Evolutionary conservation across 2,113 vertebrate species (phyloP).

Genomic region (Indicator indicator): DNA sequence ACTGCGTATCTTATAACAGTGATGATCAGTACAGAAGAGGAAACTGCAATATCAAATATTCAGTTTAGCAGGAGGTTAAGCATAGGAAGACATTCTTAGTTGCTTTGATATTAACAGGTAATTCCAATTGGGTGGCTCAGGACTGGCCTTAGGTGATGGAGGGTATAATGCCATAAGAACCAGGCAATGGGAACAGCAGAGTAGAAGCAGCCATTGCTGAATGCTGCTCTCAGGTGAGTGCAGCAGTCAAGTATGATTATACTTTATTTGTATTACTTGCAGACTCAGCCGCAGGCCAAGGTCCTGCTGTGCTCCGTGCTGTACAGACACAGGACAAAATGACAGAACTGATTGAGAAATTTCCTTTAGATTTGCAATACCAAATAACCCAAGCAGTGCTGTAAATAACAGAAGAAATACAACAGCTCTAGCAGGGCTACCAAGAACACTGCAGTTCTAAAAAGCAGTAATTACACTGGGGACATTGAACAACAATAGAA

Average conservation of each 20-base stretch:
- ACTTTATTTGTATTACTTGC: not conserved
- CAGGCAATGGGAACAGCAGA: not conserved
- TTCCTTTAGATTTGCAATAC: not conserved
- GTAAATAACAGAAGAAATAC: not conserved
- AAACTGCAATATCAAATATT: not conserved
- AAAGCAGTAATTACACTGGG: not conserved
- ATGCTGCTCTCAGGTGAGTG: not conserved
- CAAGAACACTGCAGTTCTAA: not conserved
- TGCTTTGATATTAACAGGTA: not conserved
- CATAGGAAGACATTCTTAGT: not conserved
- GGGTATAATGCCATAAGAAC: accelerated
- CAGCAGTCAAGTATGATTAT: not conserved
- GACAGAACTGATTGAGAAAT: not conserved
- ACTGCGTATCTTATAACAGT: not conserved
- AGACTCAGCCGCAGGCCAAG: not conserved
- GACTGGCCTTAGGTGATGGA: not conserved
- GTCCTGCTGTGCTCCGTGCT: not conserved
- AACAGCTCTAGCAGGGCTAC: not conserved
- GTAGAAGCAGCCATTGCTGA: not conserved
- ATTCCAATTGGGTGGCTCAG: not conserved
- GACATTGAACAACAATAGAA: not conserved
- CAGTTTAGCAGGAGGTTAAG: not conserved
- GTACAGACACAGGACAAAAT: not conserved
- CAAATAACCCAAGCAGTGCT: not conserved
- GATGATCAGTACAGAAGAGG: not conserved